Evolutionary conservation across 2,888 invertebrate species (phyloP).

Genomic region (Oxytorus armatus): DNA sequence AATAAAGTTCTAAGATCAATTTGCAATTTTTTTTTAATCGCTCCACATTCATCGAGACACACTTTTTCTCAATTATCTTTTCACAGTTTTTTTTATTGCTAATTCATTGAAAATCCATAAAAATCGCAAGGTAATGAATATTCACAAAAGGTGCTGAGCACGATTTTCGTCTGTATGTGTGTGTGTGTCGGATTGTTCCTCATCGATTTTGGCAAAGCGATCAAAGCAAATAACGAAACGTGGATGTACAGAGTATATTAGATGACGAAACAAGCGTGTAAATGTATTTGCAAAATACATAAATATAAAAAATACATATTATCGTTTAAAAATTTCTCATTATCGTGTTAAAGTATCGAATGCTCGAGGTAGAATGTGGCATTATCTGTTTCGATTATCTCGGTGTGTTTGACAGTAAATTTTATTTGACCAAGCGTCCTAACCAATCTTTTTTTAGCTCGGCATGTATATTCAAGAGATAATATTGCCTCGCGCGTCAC

Average conservation of each 20-base stretch:
- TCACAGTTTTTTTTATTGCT: neutral
- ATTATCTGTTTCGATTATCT: neutral
- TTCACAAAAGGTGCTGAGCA: constrained; percentile 21
- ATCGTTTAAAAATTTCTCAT: constrained; percentile 4
- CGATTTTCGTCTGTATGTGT: constrained; percentile 10
- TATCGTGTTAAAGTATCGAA: neutral
- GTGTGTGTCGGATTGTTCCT: constrained; percentile 18
- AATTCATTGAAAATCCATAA: constrained; percentile 11
- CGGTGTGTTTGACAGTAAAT: constrained; percentile 31
- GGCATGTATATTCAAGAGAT: constrained; percentile 1
- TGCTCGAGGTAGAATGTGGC: constrained; percentile 16
- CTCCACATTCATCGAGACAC: constrained; percentile 55
- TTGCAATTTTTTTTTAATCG: constrained; percentile 32
- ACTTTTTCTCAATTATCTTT: neutral
- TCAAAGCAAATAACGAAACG: constrained; percentile 32
- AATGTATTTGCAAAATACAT: too few species aligned
- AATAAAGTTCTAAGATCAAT: neutral
- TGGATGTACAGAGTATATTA: constrained; percentile 26
- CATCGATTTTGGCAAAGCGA: constrained; percentile 49
- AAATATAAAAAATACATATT: too few species aligned
- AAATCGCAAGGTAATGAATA: constrained; percentile 11
- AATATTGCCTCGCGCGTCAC: neutral
- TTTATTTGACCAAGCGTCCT: constrained; percentile 38
- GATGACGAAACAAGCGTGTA: neutral
- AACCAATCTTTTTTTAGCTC: neutral